phyloP scores from a whole-genome alignment of 2,797 vertebrate genomes.

The Mallotus villosus region DNA sequence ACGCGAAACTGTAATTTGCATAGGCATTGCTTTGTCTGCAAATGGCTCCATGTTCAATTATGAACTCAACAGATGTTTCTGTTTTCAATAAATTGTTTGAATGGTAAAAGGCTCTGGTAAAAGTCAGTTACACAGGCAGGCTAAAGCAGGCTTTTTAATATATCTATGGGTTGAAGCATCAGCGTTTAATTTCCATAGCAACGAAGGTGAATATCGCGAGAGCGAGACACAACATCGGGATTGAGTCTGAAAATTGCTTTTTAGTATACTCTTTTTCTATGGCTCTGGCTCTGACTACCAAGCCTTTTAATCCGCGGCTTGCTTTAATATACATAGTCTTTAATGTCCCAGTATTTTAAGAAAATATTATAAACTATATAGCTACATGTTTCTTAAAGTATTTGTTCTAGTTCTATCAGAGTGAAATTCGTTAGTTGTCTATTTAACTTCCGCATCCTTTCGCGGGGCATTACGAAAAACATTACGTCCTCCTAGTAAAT shows the following conservation, averaged over 20 bases:
- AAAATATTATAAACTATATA: neutral
- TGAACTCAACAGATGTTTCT: no score
- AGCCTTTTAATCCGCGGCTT: neutral
- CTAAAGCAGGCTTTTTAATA: no score
- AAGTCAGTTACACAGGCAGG: no score
- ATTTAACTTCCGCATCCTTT: slow-evolving; percentile 19
- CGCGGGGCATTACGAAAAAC: slow-evolving; percentile 35
- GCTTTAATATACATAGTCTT: neutral
- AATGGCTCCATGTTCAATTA: neutral
- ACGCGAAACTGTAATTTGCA: slow-evolving; percentile 13
- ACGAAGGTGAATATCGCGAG: neutral
- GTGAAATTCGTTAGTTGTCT: neutral
- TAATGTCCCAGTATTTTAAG: neutral
- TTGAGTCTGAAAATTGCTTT: neutral
- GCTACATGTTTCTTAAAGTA: neutral
- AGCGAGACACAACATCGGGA: slow-evolving; percentile 8
- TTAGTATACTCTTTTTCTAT: no score
- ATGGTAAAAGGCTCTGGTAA: no score
- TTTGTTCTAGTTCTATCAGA: neutral
- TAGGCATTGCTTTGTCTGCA: neutral
- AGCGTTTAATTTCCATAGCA: neutral
- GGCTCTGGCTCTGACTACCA: neutral
- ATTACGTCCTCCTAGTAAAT: neutral
- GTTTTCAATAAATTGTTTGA: no score
- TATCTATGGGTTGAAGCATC: no score